Evolutionary conservation across 2,797 vertebrate genomes (phyloP).

Genomic region (Acestrorhynchus altus): DNA sequence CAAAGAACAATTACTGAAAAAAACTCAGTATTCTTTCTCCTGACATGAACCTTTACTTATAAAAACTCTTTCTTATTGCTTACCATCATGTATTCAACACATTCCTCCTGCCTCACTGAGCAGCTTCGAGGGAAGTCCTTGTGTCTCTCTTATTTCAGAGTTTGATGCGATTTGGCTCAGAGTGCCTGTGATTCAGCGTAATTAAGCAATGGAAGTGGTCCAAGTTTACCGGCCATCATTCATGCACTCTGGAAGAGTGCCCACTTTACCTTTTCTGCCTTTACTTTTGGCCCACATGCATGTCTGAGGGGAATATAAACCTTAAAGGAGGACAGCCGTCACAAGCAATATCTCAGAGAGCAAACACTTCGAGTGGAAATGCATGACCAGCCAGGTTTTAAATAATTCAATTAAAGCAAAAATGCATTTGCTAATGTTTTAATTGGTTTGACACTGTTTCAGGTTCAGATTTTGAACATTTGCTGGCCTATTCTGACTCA

Average conservation of each 20-base stretch:
- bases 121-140: conserved; percentile 39
- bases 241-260: not conserved
- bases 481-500: not conserved
- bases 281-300: not conserved
- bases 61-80: conserved; percentile 1
- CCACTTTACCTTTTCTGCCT: not conserved
- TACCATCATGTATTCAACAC: not conserved
- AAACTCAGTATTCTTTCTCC: not conserved
- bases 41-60: not conserved
- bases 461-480: conserved; percentile 23
- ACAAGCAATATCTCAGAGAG: conserved; percentile 5
- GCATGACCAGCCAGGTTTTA: not conserved
- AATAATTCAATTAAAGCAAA: conserved; percentile 33
- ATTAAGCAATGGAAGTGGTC: conserved; percentile 66
- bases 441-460: not conserved
- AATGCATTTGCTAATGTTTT: not conserved
- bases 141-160: conserved; percentile 33
- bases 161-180: conserved; percentile 24
- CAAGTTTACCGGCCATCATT: conserved; percentile 35
- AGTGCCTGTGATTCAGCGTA: conserved; percentile 58
- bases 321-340: conserved; percentile 11
- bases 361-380: not conserved
- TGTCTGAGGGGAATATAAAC: not conserved
- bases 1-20: not conserved
- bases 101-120: not conserved